Conservation (phyloP, 2,113 vertebrate species). For the Rhinichthys klamathensis region DNA sequence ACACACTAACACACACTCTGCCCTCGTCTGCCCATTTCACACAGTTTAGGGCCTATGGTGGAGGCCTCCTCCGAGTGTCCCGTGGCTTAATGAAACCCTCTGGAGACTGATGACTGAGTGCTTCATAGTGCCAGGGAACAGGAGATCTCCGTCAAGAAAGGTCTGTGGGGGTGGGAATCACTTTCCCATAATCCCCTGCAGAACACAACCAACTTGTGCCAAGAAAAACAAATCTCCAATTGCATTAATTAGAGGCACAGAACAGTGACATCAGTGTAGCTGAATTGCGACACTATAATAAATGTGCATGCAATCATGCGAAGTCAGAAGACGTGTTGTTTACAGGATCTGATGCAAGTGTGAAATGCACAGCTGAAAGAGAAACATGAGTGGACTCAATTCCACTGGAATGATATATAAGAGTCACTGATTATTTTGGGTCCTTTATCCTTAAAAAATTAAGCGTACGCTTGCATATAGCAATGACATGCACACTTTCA, state of each 20-base stretch:
- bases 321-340: background rate
- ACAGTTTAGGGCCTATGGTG: background rate
- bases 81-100: background rate
- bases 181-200: slow-evolving; percentile 84
- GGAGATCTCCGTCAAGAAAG: slow-evolving; percentile 47
- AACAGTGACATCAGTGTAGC: slow-evolving; percentile 64
- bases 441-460: background rate
- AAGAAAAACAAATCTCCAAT: slow-evolving; percentile 86
- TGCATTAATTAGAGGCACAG: slow-evolving; percentile 79
- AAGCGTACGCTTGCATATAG: background rate
- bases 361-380: slow-evolving; percentile 14
- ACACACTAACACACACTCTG: background rate
- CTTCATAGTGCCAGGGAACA: background rate
- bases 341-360: background rate
- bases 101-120: background rate
- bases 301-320: slow-evolving; percentile 22
- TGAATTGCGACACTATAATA: slow-evolving; percentile 57
- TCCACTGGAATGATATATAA: no score
- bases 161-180: slow-evolving; percentile 72
- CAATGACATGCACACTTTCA: background rate
- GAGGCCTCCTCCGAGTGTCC: background rate
- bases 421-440: background rate
- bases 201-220: slow-evolving; percentile 76
- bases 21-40: slow-evolving; percentile 6
- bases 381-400: background rate